Evolutionary conservation across 2,113 vertebrate genomes (phyloP).

Genomic region (Psilopsiagon aurifrons): DNA sequence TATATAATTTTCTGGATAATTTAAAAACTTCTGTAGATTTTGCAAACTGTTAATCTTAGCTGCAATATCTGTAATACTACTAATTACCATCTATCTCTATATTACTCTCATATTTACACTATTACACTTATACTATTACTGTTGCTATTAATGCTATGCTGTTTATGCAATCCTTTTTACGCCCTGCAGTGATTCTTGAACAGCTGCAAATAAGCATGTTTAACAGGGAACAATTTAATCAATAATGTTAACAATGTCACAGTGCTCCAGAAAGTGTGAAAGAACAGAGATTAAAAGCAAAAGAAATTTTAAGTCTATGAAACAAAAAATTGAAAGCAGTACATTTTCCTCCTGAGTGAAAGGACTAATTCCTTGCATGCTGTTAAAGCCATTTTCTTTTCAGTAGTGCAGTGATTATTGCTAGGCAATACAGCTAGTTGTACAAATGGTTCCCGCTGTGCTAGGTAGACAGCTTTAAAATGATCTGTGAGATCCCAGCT

Average conservation of each 20-base stretch:
- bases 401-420: not conserved
- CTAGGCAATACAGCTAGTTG: not conserved
- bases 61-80: not conserved
- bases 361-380: not conserved
- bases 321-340: not conserved
- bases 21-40: not conserved
- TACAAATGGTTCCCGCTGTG: not conserved
- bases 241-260: not conserved
- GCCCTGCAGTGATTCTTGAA: not conserved
- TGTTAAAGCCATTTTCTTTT: not conserved
- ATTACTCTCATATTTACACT: not conserved
- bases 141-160: not conserved
- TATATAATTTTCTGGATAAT: not conserved
- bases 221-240: not conserved
- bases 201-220: not conserved
- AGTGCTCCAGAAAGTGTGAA: not conserved
- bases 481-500: not conserved
- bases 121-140: not conserved
- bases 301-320: not conserved
- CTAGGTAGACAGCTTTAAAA: constrained; percentile 22
- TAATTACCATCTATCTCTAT: not conserved
- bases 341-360: not conserved
- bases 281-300: not conserved
- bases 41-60: not conserved
- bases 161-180: not conserved